Evolutionary conservation across 2,888 invertebrate genomes (phyloP).

Genomic region (Eristalinus sepulchralis): DNA sequence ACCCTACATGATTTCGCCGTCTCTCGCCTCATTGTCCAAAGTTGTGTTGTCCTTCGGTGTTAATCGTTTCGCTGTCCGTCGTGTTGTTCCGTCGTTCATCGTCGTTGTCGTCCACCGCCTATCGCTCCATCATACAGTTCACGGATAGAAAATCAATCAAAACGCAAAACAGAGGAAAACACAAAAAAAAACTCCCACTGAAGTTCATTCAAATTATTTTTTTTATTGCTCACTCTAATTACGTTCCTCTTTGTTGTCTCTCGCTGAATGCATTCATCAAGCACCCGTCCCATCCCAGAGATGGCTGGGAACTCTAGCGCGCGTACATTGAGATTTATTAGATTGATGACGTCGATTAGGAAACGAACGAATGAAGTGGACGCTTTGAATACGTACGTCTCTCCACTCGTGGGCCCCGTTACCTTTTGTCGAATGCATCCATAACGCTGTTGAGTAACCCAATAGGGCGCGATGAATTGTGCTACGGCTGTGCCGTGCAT

Average conservation of each 20-base stretch:
- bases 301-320: not conserved
- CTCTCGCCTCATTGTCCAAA: no score
- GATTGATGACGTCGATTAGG: not conserved
- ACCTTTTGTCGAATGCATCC: not conserved
- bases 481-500: constrained; percentile 10
- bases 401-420: not conserved
- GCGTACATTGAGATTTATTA: not conserved
- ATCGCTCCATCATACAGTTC: not conserved
- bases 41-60: no score
- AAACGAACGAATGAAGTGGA: not conserved
- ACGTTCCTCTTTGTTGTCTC: constrained; percentile 14
- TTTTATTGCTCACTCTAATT: constrained; percentile 9
- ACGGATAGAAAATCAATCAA: not conserved
- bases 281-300: not conserved
- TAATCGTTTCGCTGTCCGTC: no score
- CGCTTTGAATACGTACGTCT: not conserved
- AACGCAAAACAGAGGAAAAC: not conserved
- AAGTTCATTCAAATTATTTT: constrained; percentile 26
- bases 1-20: no score
- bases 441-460: not conserved
- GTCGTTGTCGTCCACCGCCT: not conserved
- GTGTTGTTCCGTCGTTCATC: no score
- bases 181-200: not conserved
- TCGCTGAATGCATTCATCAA: constrained; percentile 1
- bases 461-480: constrained; percentile 38